Evolutionary conservation across 2,113 vertebrate genomes (phyloP), one percentile per base, ranked within the genome.

Genomic region (Percopsis transmontana): DNA sequence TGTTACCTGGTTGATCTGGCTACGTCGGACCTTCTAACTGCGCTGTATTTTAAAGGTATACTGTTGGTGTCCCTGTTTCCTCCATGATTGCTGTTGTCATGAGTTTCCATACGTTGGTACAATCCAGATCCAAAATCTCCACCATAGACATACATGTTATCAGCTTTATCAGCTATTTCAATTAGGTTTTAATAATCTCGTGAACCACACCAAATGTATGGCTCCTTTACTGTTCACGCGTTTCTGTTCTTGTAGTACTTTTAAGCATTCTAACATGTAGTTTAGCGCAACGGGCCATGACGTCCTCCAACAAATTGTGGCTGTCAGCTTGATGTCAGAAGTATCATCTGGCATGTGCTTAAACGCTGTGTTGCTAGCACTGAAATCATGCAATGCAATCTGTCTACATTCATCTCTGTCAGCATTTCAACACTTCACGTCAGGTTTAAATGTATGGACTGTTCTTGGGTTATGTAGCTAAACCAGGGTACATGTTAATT

Each of bases 1-100:
- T 81, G 96, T 0, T 91, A 94, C 72, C 56, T 95, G 68, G 70
- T 96, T 41, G 93, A 96, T 82, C 16, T 93, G 78, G 90, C 90
- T 55, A 93, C 87, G 65, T 93, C 93, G 39, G 93, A 96, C 55
- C 62, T 97, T 47, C 85, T 94, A 79, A 88, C 84, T 1, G 72
- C 48, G 42, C 69, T 96, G 3, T 86, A 72, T 84, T 94, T 94
- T 68, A 88, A 68, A 92, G 95, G 96, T 94, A 83, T 39, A 76
- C 33, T 66, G 18, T 14, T 63, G 21, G 18, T 55, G 15, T 5
- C 54, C 6, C 42, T 53, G 62, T 39, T 45, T 19, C 23, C 18
- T 41, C 42, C 27, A 21, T 27, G 13, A 14, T 14, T 38, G 54
- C 54, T 48, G 4, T 1, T 62, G 21, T 50, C 24, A 50, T 11